Evolutionary conservation across 2,113 vertebrate genomes (phyloP), one percentile per base, ranked within the genome.

Genomic region (Salvelinus fontinalis): DNA sequence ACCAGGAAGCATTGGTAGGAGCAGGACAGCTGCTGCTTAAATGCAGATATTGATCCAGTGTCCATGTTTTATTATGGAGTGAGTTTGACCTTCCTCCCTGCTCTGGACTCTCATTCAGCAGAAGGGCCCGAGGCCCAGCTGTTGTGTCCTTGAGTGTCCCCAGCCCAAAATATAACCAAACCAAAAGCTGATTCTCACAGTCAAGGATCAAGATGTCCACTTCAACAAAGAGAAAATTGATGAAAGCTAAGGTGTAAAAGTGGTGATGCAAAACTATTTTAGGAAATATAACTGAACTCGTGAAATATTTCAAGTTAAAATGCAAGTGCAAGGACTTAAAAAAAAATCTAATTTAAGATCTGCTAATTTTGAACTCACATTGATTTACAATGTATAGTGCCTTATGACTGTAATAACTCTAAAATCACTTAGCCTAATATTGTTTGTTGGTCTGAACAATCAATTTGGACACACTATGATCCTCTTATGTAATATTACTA

Each of bases 11-110:
- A 88, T 88, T 73, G 87, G 91, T 88, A 85, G 79, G 77, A 89
- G 64, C 67, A 65, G 79, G 84, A 88, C 92, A 93, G 86, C 92
- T 93, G 93, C 86, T 83, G 81, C 80, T 86, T 89, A 88, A 92
- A 84, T 85, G 87, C 84, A 39, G 76, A 88, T 94, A 94, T 94
- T 91, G 92, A 94, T 93, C 90, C 71, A 0, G 66, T 89, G 84
- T 88, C 83, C 85, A 85, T 88, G 81, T 88, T 83, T 87, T 84
- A 84, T 87, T 87, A 84, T 88, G 74, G 18, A 39, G 73, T 66
- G 73, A 78, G 74, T 8, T 9, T 75, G 82, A 85, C 80, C 80
- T 79, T 29, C 59, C 78, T 70, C 72, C 80, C 82, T 77, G 74
- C 71, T 73, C 74, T 62, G 80, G 79, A 83, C 85, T 75, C 39